phyloP scores from a whole-genome alignment of 2,113 vertebrate species.

The Psittacula cyanocephala region DNA sequence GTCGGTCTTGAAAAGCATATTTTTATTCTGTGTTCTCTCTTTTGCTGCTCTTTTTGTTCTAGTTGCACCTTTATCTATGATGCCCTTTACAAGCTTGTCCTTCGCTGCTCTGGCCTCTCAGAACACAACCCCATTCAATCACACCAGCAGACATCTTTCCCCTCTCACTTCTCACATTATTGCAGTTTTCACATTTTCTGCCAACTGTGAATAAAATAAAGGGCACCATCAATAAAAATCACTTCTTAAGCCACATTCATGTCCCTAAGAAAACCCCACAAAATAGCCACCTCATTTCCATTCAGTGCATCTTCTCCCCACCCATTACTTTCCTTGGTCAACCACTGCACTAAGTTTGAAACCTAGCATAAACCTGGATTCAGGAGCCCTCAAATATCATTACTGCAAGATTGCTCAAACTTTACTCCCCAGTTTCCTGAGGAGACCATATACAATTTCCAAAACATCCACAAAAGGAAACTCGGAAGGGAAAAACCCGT shows the following conservation, averaged over 20 bases:
- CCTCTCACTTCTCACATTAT: not conserved
- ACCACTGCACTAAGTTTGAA: not conserved
- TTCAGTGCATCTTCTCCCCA: not conserved
- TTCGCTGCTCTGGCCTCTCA: not conserved
- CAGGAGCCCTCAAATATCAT: not conserved
- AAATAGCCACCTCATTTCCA: not conserved
- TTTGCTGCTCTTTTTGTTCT: not conserved
- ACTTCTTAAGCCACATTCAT: not conserved
- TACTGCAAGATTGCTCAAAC: not conserved
- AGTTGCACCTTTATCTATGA: not conserved
- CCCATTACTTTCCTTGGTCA: not conserved
- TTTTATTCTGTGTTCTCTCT: not conserved
- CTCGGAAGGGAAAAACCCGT: not conserved
- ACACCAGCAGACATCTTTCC: not conserved
- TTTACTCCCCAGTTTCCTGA: not conserved
- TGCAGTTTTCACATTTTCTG: not conserved
- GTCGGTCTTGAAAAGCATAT: not conserved
- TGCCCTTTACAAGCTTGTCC: not conserved
- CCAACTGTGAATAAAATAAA: not conserved
- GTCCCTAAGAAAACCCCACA: not conserved
- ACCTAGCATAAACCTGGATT: not conserved
- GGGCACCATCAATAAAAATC: not conserved
- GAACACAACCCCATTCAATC: not conserved
- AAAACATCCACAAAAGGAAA: not conserved
- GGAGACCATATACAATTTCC: not conserved